Conservation (phyloP, 1,140 invertebrate species). For the Anoplolepis gracilipes region DNA sequence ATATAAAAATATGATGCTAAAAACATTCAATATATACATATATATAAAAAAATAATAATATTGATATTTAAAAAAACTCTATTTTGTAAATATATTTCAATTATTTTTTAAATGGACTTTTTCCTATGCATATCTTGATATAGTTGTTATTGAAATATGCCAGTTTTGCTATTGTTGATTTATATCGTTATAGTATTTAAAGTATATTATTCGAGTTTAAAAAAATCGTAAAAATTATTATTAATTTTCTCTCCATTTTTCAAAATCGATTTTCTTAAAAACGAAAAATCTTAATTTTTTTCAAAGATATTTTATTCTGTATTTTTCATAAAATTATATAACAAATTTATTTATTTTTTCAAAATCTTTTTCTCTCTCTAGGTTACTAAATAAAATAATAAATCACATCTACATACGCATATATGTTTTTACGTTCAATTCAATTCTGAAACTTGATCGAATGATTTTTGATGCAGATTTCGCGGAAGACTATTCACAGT, state of each 20-base stretch:
- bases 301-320: not conserved
- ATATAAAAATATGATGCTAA: not conserved
- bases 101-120: not conserved
- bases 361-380: no score
- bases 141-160: not conserved
- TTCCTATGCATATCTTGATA: not conserved
- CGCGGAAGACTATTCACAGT: not conserved
- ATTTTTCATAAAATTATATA: not conserved
- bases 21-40: no score
- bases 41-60: not conserved
- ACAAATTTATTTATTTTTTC: not conserved
- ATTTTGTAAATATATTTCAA: not conserved
- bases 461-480: conserved; percentile 34
- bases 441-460: not conserved
- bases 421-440: not conserved
- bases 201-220: not conserved
- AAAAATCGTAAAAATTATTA: not conserved
- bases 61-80: not conserved
- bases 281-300: not conserved
- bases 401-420: not conserved
- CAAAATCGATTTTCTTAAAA: not conserved
- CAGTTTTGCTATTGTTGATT: not conserved
- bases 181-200: not conserved
- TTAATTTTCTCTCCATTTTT: not conserved
- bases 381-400: not conserved